Evolutionary conservation across 2,797 vertebrate species (phyloP), one percentile per base, ranked within the genome.

Genomic region (Momotus momota): DNA sequence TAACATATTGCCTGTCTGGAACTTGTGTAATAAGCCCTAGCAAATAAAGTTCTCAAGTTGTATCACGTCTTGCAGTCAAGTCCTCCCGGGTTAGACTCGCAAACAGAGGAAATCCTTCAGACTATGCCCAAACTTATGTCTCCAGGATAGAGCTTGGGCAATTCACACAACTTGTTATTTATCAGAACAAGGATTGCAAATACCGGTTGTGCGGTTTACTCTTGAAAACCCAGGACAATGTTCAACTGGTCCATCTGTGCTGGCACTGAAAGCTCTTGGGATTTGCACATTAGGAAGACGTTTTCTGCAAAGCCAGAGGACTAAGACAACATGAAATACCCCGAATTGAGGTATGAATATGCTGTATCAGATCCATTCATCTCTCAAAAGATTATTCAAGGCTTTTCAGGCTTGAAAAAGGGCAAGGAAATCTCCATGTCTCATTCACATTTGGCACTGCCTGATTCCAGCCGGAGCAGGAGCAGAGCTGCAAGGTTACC

Each of bases 61-160:
- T 23, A 40, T 41, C 23, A 10, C 77, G 25, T 61, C 71, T 7
- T 31, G 31, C 67, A 85, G 73, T 27, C 78, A 60, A 70, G 22
- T 8, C 84, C 74, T 31, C 35, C 66, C 64, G 83, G 54, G 65
- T 62, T 35, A 9, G 23, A 48, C 14, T 77, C 11, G 11, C 88
- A 81, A 88, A 88, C 41, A 79, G 78, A 96, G 94, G 79, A 94
- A 96, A 86, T 67, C 81, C 49, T 69, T 71, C 91, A 96, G 93
- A 95, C 92, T 71, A 10, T 40, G 66, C 70, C 81, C 45, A 70
- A 80, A 1, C 18, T 79, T 10, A 19, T n/a, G 66, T 58, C 77
- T 73, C 9, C 3, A 90, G 90, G 71, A 81, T 86, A 89, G 74
- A 77, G 25, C 33, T 10, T 18, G 66, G 81, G 33, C 71, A 91